Evolutionary conservation across 2,113 vertebrate species (phyloP).

Genomic region (Cynopterus brachyotis): DNA sequence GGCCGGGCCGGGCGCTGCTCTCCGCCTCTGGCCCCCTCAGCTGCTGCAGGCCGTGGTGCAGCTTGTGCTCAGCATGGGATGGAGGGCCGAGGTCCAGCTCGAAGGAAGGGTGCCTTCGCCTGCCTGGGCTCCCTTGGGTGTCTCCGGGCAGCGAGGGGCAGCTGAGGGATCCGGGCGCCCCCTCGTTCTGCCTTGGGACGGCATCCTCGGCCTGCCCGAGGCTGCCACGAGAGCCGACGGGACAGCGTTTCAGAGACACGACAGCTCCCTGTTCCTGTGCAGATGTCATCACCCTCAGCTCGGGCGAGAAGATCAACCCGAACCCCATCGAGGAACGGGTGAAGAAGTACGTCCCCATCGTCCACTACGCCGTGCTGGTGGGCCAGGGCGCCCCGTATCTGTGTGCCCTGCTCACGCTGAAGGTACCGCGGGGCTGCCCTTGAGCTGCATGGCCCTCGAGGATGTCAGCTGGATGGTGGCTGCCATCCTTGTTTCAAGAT

Average conservation of each 20-base stretch:
- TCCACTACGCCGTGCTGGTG: slow-evolving; percentile 92
- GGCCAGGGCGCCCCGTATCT: slow-evolving; percentile 94
- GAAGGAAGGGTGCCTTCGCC: not conserved
- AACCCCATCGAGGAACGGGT: slow-evolving; percentile 90
- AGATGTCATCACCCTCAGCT: slow-evolving; percentile 95
- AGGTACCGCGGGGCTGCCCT: slow-evolving; percentile 80
- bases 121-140: not conserved
- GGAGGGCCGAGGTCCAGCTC: rapidly evolving
- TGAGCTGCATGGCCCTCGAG: not conserved
- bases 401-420: slow-evolving; percentile 91
- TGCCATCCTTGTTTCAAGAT: not conserved
- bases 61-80: not conserved
- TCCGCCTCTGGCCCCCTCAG: not conserved
- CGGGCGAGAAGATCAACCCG: slow-evolving; percentile 90
- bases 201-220: rapidly evolving
- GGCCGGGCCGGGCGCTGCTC: not conserved
- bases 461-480: rapidly evolving
- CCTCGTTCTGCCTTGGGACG: not conserved
- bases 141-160: not conserved
- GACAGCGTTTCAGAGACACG: not conserved
- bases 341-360: slow-evolving; percentile 86
- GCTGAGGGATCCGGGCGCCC: not conserved
- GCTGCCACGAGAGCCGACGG: not conserved
- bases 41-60: not conserved
- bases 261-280: not conserved